These are phyloP conservation scores for Chrysomela aeneicollis DNA, from an alignment of 2,888 invertebrate genomes.

Conservation along the genomic window DNA sequence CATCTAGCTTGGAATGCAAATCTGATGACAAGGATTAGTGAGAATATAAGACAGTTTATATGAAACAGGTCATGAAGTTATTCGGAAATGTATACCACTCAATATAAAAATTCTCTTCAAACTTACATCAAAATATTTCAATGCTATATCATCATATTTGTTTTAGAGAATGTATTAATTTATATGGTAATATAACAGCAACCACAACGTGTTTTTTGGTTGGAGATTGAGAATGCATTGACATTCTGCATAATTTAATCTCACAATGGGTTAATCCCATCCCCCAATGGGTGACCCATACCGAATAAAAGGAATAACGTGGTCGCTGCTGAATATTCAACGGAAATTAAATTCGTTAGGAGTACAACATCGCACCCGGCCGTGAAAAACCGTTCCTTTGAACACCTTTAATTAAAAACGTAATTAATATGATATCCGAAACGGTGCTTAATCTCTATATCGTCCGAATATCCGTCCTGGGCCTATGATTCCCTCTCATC, in stretches of 20 bases:
- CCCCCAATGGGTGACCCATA: too few relatives aligned
- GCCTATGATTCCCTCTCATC: too few relatives aligned
- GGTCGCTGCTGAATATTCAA: background rate
- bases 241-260: too few relatives aligned
- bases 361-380: background rate
- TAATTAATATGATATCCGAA: background rate
- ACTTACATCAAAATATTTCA: background rate
- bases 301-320: too few relatives aligned
- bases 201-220: background rate
- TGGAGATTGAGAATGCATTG: background rate
- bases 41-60: slow-evolving; percentile 1
- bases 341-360: background rate
- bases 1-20: slow-evolving; percentile 30
- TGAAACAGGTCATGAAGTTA: slow-evolving; percentile 8
- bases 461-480: too few relatives aligned
- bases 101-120: background rate
- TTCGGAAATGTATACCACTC: background rate
- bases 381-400: background rate
- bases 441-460: too few relatives aligned
- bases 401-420: background rate
- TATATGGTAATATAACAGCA: too few relatives aligned
- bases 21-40: slow-evolving; percentile 14
- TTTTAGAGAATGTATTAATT: too few relatives aligned
- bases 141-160: background rate
- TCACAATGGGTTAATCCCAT: too few relatives aligned